Conservation (phyloP, 2,888 invertebrate genomes). For the Leptinotarsa haldemani region DNA sequence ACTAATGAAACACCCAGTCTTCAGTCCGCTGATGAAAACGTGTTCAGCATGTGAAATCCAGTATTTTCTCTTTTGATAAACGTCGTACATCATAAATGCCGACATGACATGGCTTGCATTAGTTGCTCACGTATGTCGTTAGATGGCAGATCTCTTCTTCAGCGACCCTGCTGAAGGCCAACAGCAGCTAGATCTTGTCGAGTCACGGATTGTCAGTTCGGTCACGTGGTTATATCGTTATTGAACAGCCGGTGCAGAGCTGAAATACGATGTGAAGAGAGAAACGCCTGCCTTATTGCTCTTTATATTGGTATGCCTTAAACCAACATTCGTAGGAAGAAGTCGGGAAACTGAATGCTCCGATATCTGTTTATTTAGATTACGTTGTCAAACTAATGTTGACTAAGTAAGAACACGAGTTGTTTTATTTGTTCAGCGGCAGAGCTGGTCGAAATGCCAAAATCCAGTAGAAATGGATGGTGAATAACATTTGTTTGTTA, state of each 20-base stretch:
- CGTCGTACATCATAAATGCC: constrained; percentile 29
- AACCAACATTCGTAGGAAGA: constrained; percentile 14
- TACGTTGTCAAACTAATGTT: constrained; percentile 5
- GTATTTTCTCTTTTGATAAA: constrained; percentile 27
- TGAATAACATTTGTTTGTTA: too few species aligned
- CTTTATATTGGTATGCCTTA: constrained; percentile 3
- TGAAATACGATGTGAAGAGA: constrained; percentile 1
- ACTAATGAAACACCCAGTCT: neutral
- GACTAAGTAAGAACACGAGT: neutral
- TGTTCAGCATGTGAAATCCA: constrained; percentile 26
- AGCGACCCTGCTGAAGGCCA: constrained; percentile 46
- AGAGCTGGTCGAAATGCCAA: neutral
- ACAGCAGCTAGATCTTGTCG: constrained; percentile 55
- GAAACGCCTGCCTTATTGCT: neutral
- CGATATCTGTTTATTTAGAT: constrained; percentile 7
- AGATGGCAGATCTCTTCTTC: constrained; percentile 51
- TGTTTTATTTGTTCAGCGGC: neutral
- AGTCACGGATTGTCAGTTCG: constrained; percentile 57
- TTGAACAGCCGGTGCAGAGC: constrained; percentile 51
- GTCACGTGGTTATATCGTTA: constrained; percentile 59
- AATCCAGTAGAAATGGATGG: neutral
- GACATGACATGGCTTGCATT: constrained; percentile 23
- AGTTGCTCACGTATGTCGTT: constrained; percentile 31
- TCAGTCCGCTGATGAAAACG: neutral
- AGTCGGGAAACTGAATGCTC: neutral